phyloP scores from a whole-genome alignment of 2,888 invertebrate species.

The Perizoma affinitatum region DNA sequence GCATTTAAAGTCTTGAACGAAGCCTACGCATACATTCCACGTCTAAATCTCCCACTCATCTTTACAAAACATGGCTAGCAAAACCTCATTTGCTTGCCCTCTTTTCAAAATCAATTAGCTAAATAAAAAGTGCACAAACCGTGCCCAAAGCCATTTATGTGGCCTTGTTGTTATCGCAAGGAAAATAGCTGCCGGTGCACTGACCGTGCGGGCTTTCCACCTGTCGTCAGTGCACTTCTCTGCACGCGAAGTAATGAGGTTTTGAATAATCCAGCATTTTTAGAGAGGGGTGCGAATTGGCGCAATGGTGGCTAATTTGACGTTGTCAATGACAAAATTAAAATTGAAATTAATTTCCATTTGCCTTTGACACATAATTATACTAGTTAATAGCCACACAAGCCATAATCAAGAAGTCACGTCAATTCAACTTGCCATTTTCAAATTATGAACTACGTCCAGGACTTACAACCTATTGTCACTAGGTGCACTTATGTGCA shows the following conservation, averaged over 20 bases:
- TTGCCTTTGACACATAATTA: no score
- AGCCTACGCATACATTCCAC: no score
- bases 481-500: background rate
- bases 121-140: conserved; percentile 49
- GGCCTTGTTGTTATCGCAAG: conserved; percentile 78
- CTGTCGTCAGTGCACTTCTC: conserved; percentile 35
- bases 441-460: background rate
- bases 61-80: background rate
- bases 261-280: conserved; percentile 19
- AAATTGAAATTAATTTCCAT: no score
- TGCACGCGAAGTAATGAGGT: conserved; percentile 27
- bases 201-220: conserved; percentile 56
- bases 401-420: no score
- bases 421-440: background rate
- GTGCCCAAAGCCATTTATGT: conserved; percentile 74
- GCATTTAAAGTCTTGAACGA: no score
- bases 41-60: background rate
- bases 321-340: background rate
- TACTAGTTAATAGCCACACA: no score
- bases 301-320: background rate
- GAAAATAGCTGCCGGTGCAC: conserved; percentile 65
- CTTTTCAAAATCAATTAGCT: conserved; percentile 27
- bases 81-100: conserved; percentile 4
- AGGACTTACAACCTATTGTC: no score
- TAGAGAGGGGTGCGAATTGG: background rate